Conservation (phyloP, 2,797 vertebrate species). For the Cichlasoma orientale region DNA sequence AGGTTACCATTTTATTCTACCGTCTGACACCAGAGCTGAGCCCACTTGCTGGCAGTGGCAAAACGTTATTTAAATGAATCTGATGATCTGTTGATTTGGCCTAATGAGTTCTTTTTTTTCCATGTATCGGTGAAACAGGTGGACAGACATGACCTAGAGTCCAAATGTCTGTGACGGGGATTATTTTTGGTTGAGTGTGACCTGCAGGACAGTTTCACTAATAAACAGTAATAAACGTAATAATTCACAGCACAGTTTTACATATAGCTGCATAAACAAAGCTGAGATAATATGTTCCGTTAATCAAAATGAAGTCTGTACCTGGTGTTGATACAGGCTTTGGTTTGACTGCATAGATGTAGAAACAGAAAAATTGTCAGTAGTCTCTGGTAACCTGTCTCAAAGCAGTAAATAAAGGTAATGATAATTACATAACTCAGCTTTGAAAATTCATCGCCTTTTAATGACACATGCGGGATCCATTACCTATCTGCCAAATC, state of each 20-base stretch:
- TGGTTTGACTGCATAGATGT: neutral
- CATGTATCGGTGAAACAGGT: no score
- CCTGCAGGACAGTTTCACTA: neutral
- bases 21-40: neutral
- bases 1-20: neutral
- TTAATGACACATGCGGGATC: neutral
- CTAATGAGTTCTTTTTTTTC: no score
- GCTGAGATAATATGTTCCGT: neutral
- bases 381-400: no score
- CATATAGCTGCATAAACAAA: neutral
- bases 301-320: rapidly evolving
- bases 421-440: neutral
- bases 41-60: neutral
- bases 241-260: neutral
- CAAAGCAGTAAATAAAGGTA: neutral
- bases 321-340: neutral
- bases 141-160: slow-evolving; percentile 8
- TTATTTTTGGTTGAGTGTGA: neutral
- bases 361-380: neutral
- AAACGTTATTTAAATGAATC: neutral
- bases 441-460: neutral
- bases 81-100: neutral
- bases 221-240: neutral
- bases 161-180: slow-evolving; percentile 18
- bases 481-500: slow-evolving; percentile 22